Evolutionary conservation across 2,888 invertebrate species (phyloP), one percentile per base, ranked within the genome.

Genomic region (Steinernema hermaphroditum): DNA sequence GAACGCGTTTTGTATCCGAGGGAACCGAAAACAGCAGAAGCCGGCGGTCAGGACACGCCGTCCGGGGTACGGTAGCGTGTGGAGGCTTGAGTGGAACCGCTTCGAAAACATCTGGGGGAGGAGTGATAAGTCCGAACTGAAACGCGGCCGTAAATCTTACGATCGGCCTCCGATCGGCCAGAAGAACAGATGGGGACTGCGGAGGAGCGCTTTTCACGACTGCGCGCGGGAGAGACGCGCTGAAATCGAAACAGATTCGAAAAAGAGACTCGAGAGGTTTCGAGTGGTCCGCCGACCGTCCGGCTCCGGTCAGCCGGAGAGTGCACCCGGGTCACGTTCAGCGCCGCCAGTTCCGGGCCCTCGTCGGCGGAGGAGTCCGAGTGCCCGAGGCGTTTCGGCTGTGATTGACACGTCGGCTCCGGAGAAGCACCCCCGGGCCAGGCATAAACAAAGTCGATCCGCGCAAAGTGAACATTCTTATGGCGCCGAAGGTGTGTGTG

Each of bases 171-270:
- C 16, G 16, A 54, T 19, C 62, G 62, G 27, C 12, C 37, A 37
- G 62, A 32, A 29, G 62, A 62, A 9, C 62, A 62, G 62, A 62
- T 62, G 62, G 29, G 14, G 62, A 41, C 9, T 12, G 19, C 24
- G 9, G 24, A 54, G 54, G 14, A 22, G 54, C 2, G 27, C 19
- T 19, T 54, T 54, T 54, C 54, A 54, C 54, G 54, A 54, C 16
- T 16, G 24, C 9, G 54, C 22, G 19, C 6, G 24, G 24, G 9
- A 22, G 54, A 54, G 22, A n/a, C 24, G 24, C 19, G 54, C 24
- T 54, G 54, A 54, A 54, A 54, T 22, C 54, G 62, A 62, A 62
- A 62, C 62, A 62, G 62, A 62, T 62, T 62, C 62, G 27, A 14
- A 24, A 46, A 46, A 16, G 46, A n/a, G 16, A 1, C 16, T 62